A percentile compares a stretch with the other conserved stretches of the same genome.
Evolutionary conservation across 2,113 vertebrate species (phyloP).

Genomic region (Hippocampus comes): DNA sequence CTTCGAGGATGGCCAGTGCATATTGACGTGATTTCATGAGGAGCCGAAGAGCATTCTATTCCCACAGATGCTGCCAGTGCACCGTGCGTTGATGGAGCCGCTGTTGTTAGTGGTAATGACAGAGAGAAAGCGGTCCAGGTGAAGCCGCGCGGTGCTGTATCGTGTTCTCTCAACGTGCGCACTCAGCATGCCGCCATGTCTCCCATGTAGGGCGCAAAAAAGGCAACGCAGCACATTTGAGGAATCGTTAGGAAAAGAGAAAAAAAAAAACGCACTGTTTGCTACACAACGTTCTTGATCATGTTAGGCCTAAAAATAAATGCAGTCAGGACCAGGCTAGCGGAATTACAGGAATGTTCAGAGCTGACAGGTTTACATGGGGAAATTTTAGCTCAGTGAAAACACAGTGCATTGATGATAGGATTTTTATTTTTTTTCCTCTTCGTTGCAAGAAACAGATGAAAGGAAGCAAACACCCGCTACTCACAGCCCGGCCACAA

Average conservation of each 20-base stretch:
- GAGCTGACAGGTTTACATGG: background rate
- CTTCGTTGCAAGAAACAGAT: background rate
- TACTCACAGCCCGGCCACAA: too few relatives aligned
- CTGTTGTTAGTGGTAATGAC: constrained; percentile 65
- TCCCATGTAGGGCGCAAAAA: constrained; percentile 60
- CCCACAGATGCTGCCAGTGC: constrained; percentile 20
- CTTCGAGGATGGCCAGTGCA: background rate
- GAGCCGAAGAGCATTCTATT: constrained; percentile 6
- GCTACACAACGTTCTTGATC: constrained; percentile 23
- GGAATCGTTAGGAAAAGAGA: constrained; percentile 22
- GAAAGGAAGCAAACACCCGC: too few relatives aligned
- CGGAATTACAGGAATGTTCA: background rate
- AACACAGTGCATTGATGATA: background rate
- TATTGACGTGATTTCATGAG: constrained; percentile 15
- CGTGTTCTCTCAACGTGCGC: constrained; percentile 46
- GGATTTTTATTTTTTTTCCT: background rate
- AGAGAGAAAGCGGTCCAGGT: constrained; percentile 43
- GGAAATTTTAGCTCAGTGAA: background rate
- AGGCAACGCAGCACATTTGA: constrained; percentile 53
- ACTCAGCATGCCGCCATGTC: constrained; percentile 59
- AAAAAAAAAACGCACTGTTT: constrained; percentile 24
- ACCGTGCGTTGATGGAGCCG: constrained; percentile 41
- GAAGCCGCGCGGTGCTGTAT: constrained; percentile 42
- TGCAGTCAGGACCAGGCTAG: background rate
- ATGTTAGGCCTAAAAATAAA: constrained; percentile 10